Conservation (phyloP, 1,140 invertebrate species). For the Drosophila parvula region DNA sequence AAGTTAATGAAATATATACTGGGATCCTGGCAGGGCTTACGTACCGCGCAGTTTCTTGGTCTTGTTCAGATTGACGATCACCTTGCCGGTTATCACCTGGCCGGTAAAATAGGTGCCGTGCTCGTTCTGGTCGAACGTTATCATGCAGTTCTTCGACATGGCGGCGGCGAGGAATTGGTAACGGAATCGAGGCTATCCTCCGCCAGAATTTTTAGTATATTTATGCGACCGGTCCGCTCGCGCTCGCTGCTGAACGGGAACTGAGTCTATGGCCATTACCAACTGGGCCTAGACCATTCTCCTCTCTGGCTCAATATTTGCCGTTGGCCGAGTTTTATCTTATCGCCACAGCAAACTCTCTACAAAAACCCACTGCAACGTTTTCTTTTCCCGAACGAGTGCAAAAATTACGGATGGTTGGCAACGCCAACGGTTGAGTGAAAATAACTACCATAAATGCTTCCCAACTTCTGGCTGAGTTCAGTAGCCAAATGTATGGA, state of each 20-base stretch:
- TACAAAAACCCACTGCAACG: slow-evolving; percentile 40
- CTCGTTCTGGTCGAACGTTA: slow-evolving; percentile 85
- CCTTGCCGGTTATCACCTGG: slow-evolving; percentile 85
- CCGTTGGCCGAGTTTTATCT: slow-evolving; percentile 37
- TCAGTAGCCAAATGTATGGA: background rate
- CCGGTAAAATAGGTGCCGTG: slow-evolving; percentile 85
- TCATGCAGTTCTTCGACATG: slow-evolving; percentile 83
- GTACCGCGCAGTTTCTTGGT: slow-evolving; percentile 85
- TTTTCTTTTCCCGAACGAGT: slow-evolving; percentile 10
- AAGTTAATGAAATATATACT: background rate
- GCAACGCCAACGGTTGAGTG: slow-evolving; percentile 29
- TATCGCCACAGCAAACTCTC: slow-evolving; percentile 33
- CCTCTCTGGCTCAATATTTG: slow-evolving; percentile 12
- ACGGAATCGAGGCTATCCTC: background rate
- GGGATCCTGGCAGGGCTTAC: slow-evolving; percentile 10
- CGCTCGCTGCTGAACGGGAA: slow-evolving; percentile 49
- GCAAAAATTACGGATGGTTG: slow-evolving; percentile 9
- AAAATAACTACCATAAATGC: background rate
- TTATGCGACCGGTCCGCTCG: slow-evolving; percentile 33
- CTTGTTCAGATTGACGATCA: slow-evolving; percentile 84
- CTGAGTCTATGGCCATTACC: slow-evolving; percentile 30
- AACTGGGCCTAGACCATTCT: slow-evolving; percentile 19
- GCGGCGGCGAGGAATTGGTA: slow-evolving; percentile 1
- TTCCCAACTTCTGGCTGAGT: background rate
- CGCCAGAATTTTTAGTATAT: background rate